Conservation (phyloP, 2,797 vertebrate genomes). For the Acanthornis magna region DNA sequence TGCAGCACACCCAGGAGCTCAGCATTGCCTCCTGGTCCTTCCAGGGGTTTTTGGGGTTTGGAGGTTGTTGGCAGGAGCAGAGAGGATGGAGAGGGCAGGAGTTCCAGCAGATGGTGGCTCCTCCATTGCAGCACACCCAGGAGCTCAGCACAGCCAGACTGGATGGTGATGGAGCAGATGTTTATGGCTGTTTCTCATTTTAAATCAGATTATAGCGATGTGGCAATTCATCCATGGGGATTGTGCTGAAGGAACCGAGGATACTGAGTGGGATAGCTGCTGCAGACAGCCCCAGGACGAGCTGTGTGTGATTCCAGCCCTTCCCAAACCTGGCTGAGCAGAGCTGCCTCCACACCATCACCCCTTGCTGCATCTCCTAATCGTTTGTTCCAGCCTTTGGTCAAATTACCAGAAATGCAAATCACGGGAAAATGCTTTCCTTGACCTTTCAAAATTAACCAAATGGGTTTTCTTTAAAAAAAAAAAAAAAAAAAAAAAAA, state of each 20-base stretch:
- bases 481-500: no score
- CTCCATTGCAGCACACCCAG: not conserved
- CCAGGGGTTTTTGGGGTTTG: not conserved
- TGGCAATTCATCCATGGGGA: not conserved
- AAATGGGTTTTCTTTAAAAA: not conserved
- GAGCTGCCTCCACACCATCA: not conserved
- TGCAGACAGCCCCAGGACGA: no score
- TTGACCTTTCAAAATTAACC: not conserved
- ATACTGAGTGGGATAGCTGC: not conserved
- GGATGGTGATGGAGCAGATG: not conserved
- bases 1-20: not conserved
- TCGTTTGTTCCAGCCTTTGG: not conserved
- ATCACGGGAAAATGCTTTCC: not conserved
- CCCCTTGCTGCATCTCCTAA: not conserved
- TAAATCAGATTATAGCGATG: not conserved
- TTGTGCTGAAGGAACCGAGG: not conserved
- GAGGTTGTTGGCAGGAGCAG: not conserved
- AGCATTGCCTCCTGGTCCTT: not conserved
- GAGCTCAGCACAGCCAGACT: not conserved
- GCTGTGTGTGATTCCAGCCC: not conserved
- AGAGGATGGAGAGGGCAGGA: not conserved
- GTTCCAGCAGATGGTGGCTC: not conserved
- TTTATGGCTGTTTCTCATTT: not conserved
- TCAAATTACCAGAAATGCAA: not conserved
- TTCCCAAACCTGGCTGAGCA: not conserved